Evolutionary conservation across 2,113 vertebrate species (phyloP).

Genomic region (Xyliphius kryptos): DNA sequence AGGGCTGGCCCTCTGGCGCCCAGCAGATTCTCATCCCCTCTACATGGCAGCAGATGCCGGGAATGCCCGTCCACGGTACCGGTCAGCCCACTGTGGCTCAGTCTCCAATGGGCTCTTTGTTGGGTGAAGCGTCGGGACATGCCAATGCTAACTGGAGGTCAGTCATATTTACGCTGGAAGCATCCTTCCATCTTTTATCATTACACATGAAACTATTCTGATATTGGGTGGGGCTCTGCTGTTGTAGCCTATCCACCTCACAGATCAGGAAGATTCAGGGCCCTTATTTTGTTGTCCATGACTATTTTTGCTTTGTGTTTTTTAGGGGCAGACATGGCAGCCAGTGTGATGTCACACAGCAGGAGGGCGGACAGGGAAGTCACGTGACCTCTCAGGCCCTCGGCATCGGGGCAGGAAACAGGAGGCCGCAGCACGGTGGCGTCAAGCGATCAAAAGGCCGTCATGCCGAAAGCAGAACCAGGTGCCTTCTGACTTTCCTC

Average conservation of each 20-base stretch:
- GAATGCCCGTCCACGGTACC: constrained; percentile 85
- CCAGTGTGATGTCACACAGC: constrained; percentile 82
- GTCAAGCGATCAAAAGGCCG: constrained; percentile 81
- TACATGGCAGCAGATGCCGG: constrained; percentile 94
- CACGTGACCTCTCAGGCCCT: constrained; percentile 76
- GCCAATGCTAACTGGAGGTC: constrained; percentile 86
- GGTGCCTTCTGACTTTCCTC: constrained; percentile 32
- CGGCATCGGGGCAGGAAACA: constrained; percentile 71
- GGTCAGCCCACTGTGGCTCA: constrained; percentile 84
- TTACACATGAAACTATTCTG: too few species aligned
- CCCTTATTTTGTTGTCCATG: too few species aligned
- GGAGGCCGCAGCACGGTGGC: constrained; percentile 73
- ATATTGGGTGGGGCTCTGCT: too few species aligned
- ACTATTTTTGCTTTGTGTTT: neutral
- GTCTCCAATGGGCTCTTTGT: constrained; percentile 63
- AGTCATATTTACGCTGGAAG: constrained; percentile 23
- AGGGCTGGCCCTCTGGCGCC: constrained; percentile 92
- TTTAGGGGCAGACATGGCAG: constrained; percentile 73
- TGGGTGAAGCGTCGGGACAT: constrained; percentile 74
- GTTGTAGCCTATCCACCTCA: too few species aligned
- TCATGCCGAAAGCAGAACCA: constrained; percentile 68
- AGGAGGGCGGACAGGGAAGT: constrained; percentile 75
- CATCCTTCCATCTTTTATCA: too few species aligned
- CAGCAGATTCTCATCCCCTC: constrained; percentile 96
- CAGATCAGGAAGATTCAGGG: too few species aligned